Conservation (phyloP, 1,140 invertebrate genomes). For the Ooceraea biroi region DNA sequence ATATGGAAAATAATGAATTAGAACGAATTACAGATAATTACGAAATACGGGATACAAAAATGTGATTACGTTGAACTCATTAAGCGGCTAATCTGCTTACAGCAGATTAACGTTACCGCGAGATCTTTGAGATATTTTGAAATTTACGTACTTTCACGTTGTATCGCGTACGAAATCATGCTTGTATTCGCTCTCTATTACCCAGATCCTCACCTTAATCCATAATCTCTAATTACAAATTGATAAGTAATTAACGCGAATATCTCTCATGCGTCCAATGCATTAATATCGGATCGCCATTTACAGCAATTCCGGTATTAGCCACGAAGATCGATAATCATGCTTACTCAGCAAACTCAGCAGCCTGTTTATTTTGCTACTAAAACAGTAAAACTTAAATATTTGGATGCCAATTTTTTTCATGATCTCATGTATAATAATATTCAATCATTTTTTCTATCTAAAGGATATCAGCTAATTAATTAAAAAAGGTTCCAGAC, state of each 20-base stretch:
- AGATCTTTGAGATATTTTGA: constrained; percentile 55
- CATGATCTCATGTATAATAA: neutral
- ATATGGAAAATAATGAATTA: constrained; percentile 2
- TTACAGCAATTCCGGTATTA: constrained; percentile 48
- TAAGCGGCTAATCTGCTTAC: constrained; percentile 55
- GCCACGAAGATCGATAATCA: constrained; percentile 38
- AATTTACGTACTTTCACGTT: constrained; percentile 44
- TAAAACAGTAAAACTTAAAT: neutral
- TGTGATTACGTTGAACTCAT: constrained; percentile 50
- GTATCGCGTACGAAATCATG: constrained; percentile 13
- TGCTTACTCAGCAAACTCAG: constrained; percentile 3
- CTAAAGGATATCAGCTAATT: neutral
- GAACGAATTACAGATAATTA: constrained; percentile 45
- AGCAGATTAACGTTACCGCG: constrained; percentile 53
- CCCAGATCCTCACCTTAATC: constrained; percentile 54
- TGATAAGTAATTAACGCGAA: constrained; percentile 62
- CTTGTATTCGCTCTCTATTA: constrained; percentile 25
- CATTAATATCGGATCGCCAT: constrained; percentile 54
- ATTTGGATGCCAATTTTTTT: neutral
- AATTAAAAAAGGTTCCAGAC: neutral
- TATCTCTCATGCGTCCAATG: constrained; percentile 47
- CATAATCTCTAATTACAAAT: constrained; percentile 62
- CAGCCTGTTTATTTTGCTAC: constrained; percentile 22
- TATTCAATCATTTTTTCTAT: neutral
- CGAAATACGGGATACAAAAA: constrained; percentile 51